Base-by-base conservation (phyloP, 2,888 invertebrate genomes). In the Agrotis ipsilon region DNA sequence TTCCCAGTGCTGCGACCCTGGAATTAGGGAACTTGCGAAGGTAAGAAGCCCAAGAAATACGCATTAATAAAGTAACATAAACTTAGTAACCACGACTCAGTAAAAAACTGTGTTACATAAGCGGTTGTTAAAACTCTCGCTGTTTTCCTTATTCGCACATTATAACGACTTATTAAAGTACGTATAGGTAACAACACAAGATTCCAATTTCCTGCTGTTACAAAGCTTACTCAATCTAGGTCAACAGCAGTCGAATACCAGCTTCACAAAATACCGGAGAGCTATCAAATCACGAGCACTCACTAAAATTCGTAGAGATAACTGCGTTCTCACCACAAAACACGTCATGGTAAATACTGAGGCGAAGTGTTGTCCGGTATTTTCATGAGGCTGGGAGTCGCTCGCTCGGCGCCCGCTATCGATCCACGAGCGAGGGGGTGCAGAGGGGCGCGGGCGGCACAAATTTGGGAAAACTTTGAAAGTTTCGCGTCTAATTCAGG, bases 401-500 rank as follows among this genome's bases (percentile, higher is more conserved):
- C 90, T 91, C 91, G 93, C 93, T 92, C 92, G 91, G 88, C 92
- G 93, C 93, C 89, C 91, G 94, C 85, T 95, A 96, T 96, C 95
- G 95, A 94, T 94, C 95, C 90, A 84, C 89, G 88, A 88, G 88
- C 80, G 87, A 88, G 88, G 81, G 89, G 87, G 89, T 86, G 84
- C 75, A 82, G 88, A 87, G 82, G 89, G 90, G 87, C 89, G 87
- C 83, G 89, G 91, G 94, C 92, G 94, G 93, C 92, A 93, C 92
- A 95, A 96, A 96, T 96, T 96, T 96, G 96, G 96, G 96, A 96
- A 96, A 96, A 96, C 96, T 96, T 96, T 95, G 96, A 96, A 96
- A 96, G 96, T 96, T 96, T 96, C 94, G 94, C 96, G 96, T 96
- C 96, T 96, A 96, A 96, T 96, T 96, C 96, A 96, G 94, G 96